Evolutionary conservation across 1,140 invertebrate species (phyloP).

Genomic region (Alviniconcha marisindica): DNA sequence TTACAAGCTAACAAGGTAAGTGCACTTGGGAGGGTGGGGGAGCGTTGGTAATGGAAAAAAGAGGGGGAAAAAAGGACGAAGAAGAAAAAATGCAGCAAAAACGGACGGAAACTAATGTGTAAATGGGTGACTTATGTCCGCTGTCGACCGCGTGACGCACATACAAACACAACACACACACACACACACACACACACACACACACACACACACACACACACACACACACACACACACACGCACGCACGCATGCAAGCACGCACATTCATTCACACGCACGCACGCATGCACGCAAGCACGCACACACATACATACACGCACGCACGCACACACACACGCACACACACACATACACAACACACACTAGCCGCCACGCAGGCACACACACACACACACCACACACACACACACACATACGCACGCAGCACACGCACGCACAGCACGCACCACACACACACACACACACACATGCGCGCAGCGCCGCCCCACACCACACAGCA

Average conservation of each 20-base stretch:
- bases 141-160: neutral
- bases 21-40: neutral
- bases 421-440: no score
- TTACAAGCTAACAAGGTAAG: neutral
- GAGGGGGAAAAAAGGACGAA: neutral
- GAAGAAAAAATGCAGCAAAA: no score
- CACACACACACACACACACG: conserved; percentile 11
- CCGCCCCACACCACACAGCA: neutral
- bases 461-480: neutral
- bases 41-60: neutral
- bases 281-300: neutral
- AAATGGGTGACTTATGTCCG: neutral
- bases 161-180: neutral
- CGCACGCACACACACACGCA: no score
- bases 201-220: neutral
- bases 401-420: no score
- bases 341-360: no score
- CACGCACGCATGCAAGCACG: neutral
- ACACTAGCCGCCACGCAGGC: no score
- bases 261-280: neutral
- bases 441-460: neutral
- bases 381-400: no score
- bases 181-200: neutral
- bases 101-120: no score
- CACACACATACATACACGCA: neutral